Conservation (phyloP, 2,797 vertebrate genomes). For the Silurus aristotelis region DNA sequence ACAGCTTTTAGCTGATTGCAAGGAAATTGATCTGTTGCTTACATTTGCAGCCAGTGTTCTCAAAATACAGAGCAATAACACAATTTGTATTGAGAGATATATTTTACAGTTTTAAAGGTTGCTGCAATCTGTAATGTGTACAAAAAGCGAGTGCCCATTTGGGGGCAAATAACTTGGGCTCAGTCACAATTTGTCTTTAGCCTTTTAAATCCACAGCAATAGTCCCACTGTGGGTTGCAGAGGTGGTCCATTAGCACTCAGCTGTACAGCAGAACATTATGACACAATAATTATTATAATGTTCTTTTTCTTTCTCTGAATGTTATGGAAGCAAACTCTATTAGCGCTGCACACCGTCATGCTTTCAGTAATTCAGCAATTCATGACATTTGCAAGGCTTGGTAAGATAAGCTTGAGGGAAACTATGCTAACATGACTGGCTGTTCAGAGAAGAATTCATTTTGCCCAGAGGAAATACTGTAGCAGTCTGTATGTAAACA, state of each 20-base stretch:
- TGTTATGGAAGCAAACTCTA: not conserved
- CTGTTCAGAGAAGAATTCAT: not conserved
- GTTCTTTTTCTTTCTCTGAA: not conserved
- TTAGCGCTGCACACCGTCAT: not conserved
- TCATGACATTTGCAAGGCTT: constrained; percentile 1
- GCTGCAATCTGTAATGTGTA: not conserved
- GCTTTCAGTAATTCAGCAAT: not conserved
- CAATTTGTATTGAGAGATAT: not conserved
- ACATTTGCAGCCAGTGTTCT: constrained; percentile 16
- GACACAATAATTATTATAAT: constrained; percentile 14
- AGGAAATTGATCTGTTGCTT: constrained; percentile 37
- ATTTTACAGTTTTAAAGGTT: not conserved
- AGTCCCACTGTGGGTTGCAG: not conserved
- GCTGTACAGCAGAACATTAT: constrained; percentile 3
- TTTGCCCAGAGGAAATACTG: constrained; percentile 22
- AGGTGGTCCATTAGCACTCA: not conserved
- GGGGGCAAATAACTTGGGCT: not conserved
- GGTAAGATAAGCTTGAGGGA: no score
- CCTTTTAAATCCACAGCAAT: not conserved
- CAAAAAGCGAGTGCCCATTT: not conserved
- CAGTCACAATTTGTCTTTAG: constrained; percentile 1
- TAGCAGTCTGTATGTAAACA: constrained; percentile 17
- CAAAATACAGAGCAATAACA: not conserved
- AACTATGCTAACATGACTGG: not conserved
- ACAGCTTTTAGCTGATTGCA: constrained; percentile 46